These are phyloP conservation scores for Cryptus armator DNA, from an alignment of 2,888 invertebrate genomes.

Conservation along the genomic window DNA sequence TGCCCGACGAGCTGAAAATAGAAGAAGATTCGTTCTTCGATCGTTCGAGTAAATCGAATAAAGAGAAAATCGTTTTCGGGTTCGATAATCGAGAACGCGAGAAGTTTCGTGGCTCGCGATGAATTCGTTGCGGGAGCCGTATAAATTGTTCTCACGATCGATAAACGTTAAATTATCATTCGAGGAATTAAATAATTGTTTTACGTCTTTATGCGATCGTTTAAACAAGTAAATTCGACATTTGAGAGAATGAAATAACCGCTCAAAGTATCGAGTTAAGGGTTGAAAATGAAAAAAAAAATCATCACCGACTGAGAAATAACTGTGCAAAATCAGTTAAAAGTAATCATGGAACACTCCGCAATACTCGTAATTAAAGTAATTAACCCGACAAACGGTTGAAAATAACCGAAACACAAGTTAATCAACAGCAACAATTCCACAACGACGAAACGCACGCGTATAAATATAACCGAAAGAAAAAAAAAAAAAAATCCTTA, in stretches of 20 bases:
- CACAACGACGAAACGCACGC: not conserved
- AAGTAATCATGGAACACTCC: not conserved
- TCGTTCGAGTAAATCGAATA: slow-evolving; percentile 14
- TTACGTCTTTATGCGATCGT: not conserved
- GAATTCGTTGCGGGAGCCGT: not conserved
- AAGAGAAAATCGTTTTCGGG: not conserved
- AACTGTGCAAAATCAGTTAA: not conserved
- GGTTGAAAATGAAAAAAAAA: not conserved
- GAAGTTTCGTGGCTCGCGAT: slow-evolving; percentile 16
- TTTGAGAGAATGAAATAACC: not conserved
- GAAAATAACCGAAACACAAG: not conserved
- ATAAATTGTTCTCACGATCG: not conserved
- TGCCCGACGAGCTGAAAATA: slow-evolving; percentile 1
- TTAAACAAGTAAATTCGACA: not conserved
- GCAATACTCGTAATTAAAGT: not conserved
- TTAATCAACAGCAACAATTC: not conserved
- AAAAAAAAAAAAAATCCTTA: slow-evolving; percentile 12
- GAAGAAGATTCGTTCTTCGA: not conserved
- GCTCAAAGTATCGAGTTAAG: not conserved
- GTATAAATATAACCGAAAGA: not conserved
- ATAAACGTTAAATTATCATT: slow-evolving; percentile 3
- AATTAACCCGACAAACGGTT: not conserved
- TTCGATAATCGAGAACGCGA: slow-evolving; percentile 16
- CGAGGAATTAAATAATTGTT: not conserved
- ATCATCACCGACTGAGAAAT: not conserved